A percentile compares a stretch with the other conserved stretches of the same genome.
Conservation (phyloP, 2,797 vertebrate species). For the Rhinella marina region DNA sequence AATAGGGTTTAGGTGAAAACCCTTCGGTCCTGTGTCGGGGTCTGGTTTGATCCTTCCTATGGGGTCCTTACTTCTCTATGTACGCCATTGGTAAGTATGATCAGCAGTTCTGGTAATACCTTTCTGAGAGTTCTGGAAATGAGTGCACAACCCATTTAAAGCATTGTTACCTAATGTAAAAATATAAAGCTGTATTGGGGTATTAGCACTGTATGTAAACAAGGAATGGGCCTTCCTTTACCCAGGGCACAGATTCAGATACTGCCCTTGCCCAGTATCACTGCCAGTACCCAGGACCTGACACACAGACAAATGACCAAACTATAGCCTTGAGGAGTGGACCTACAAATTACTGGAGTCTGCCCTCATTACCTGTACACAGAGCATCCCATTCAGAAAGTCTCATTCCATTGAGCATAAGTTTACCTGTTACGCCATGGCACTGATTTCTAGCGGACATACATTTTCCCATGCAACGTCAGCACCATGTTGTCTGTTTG, state of each 20-base stretch:
- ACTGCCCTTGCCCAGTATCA: neutral
- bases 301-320: neutral
- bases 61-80: too few species aligned
- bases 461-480: slow-evolving; percentile 18
- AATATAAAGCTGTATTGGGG: neutral
- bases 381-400: neutral
- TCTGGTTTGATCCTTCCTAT: too few species aligned
- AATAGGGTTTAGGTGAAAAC: too few species aligned
- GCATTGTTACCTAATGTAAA: neutral
- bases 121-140: too few species aligned
- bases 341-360: neutral
- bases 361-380: neutral
- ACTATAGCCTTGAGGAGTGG: neutral
- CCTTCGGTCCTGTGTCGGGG: too few species aligned
- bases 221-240: too few species aligned
- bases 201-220: neutral
- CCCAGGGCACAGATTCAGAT: neutral
- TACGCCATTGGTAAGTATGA: too few species aligned
- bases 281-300: neutral
- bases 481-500: slow-evolving; percentile 6
- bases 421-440: neutral
- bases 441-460: neutral
- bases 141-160: too few species aligned
- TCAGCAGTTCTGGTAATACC: too few species aligned
- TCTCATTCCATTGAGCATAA: neutral